Conservation (phyloP, 2,888 invertebrate species). For the Sycophila texana region DNA sequence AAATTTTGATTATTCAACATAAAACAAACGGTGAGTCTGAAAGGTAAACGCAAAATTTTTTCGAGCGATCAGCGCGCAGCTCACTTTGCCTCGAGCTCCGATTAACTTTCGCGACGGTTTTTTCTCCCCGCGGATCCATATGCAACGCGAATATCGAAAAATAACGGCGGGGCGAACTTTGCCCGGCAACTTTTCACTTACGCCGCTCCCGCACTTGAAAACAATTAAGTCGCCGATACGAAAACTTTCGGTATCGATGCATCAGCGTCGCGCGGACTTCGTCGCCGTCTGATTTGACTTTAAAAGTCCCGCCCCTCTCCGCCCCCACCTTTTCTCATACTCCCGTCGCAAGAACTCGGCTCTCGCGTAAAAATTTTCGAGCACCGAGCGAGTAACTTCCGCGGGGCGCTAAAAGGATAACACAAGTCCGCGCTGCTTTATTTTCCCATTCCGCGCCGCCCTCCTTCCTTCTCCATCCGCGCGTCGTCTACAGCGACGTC, state of each 20-base stretch:
- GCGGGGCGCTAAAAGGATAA: conserved; percentile 21
- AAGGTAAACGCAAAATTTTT: too few relatives aligned
- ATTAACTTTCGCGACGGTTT: too few relatives aligned
- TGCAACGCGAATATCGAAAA: too few relatives aligned
- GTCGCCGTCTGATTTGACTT: conserved; percentile 32
- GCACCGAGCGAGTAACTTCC: background rate
- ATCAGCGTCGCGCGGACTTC: background rate
- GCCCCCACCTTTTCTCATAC: too few relatives aligned
- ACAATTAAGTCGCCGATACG: conserved; percentile 36
- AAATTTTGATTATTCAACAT: too few relatives aligned
- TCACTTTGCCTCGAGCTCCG: too few relatives aligned
- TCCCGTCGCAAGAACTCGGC: too few relatives aligned
- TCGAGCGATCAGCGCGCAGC: too few relatives aligned
- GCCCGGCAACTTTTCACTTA: too few relatives aligned
- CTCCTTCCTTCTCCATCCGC: background rate
- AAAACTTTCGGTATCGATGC: conserved; percentile 38
- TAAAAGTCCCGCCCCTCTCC: background rate
- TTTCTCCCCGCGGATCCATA: too few relatives aligned
- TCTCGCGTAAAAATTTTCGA: conserved; percentile 7
- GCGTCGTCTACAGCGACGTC: conserved; percentile 55
- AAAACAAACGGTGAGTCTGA: too few relatives aligned
- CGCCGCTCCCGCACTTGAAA: background rate
- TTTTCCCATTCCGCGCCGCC: conserved; percentile 3
- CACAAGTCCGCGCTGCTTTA: conserved; percentile 12
- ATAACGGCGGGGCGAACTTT: too few relatives aligned